Percentiles rank a stretch among this genome's conserved stretches.
phyloP scores from a whole-genome alignment of 2,797 vertebrate species.

The Basileuterus tristriatus region DNA sequence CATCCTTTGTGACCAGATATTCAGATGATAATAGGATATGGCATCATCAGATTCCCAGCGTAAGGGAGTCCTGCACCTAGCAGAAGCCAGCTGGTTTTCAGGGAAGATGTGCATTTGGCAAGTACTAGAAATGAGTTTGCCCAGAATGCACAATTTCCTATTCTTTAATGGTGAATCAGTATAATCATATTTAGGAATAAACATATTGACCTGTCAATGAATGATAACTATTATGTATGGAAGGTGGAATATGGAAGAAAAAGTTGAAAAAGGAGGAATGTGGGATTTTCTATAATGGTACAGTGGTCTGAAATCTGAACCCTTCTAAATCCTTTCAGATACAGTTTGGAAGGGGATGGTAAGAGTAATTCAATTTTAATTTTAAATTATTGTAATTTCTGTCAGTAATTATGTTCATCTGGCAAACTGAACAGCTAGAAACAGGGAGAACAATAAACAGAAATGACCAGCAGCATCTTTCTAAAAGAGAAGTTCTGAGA shows the following conservation, averaged over 20 bases:
- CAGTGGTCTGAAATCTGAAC: neutral
- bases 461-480: conserved; percentile 4
- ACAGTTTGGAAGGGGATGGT: neutral
- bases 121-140: neutral
- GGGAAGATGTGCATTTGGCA: neutral
- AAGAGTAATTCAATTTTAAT: conserved; percentile 40
- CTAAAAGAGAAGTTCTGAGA: neutral
- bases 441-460: conserved; percentile 22
- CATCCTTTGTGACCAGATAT: neutral
- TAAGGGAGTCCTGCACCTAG: neutral
- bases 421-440: conserved; percentile 25
- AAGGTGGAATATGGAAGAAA: neutral
- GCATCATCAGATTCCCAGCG: neutral
- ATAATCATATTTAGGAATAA: neutral
- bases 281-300: neutral
- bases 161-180: neutral
- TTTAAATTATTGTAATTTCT: conserved; percentile 40
- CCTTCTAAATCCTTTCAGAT: neutral
- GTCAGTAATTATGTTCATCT: conserved; percentile 27
- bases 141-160: neutral
- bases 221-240: neutral
- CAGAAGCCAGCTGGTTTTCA: neutral
- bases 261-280: neutral
- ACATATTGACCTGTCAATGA: neutral
- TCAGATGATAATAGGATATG: neutral